These are phyloP conservation scores for Vidua macroura DNA, from an alignment of 2,113 vertebrate species.

Conservation along the genomic window DNA sequence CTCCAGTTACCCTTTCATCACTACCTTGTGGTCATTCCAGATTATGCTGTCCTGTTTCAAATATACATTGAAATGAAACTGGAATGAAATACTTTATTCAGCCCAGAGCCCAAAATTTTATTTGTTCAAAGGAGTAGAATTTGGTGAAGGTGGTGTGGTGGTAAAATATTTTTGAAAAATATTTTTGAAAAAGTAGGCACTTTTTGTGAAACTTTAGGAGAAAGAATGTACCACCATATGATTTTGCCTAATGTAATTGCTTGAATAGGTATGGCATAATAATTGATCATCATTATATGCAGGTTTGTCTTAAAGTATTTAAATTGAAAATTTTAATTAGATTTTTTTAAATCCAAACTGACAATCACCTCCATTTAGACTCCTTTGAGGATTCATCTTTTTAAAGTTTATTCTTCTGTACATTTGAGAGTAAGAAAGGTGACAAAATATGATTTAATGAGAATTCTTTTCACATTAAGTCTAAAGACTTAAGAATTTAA, in stretches of 20 bases:
- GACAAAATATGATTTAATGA: not conserved
- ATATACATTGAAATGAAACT: not conserved
- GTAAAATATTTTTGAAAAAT: not conserved
- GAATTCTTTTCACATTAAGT: not conserved
- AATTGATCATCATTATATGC: not conserved
- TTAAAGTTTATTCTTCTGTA: not conserved
- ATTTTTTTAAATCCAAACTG: not conserved
- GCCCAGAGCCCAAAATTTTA: not conserved
- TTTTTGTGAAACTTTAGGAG: not conserved
- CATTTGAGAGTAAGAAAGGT: not conserved
- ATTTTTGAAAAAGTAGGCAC: too few relatives aligned
- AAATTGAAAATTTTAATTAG: not conserved
- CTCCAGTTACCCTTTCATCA: not conserved
- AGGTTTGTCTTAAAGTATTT: not conserved
- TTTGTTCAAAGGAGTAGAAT: not conserved
- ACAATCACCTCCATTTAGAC: not conserved
- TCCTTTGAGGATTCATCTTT: not conserved
- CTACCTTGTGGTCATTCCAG: constrained; percentile 13
- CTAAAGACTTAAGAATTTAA: not conserved
- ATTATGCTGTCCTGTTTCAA: not conserved
- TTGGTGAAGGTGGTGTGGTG: accelerated
- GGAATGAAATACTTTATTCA: not conserved
- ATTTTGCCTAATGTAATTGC: not conserved
- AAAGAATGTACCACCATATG: not conserved
- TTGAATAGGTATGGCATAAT: not conserved